Evolutionary conservation across 2,888 invertebrate species (phyloP), one percentile per base, ranked within the genome.

Genomic region (Pediacus dermestoides): DNA sequence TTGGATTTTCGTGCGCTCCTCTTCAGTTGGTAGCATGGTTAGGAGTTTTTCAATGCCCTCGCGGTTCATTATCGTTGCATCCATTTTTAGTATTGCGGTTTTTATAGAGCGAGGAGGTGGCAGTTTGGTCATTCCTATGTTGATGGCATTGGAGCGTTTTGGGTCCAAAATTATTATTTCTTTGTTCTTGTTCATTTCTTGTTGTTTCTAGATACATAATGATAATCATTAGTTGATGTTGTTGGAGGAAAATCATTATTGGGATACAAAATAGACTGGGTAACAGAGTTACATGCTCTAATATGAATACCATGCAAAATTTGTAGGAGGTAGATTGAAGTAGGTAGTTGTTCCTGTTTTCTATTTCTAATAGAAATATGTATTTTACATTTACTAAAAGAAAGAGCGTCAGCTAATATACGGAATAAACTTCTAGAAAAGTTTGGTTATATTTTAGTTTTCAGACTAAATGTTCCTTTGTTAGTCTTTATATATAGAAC

Each of bases 61-160:
- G 55, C 95, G 78, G 55, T 95, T 99, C 71, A 99, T 90, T 30
- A 99, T 93, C 1, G 95, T 91, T 1, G 91, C 89, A 67, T 99
- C 99, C 95, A 99, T 99, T 73, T 99, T 99, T 68, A 99, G 75
- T 47, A 95, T 93, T 14, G 97, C 99, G n/a, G 95, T 89, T 67
- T 97, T 97, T 48, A 99, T 99, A 4, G 96, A 92, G 49, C 95
- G 81, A 0, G 96, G 92, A 1, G 96, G 96, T 2, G 99, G 99
- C 48, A 99, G 74, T 67, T 96, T 97, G 12, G 97, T 99, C 86
- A 99, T 89, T 9, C 96, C 96, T 58, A 99, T 99, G 68, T 99
- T 99, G 55, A 99, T 99, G 25, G 95, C 96, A 69, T 99, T 99
- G 4, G 99, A 99, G 49, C 99, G 78, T 68, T 97, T 99, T 28